Percentiles rank a stretch among this genome's conserved stretches.
These are phyloP conservation scores for Microchirus variegatus DNA, from an alignment of 2,797 vertebrate genomes.

Conservation along the genomic window DNA sequence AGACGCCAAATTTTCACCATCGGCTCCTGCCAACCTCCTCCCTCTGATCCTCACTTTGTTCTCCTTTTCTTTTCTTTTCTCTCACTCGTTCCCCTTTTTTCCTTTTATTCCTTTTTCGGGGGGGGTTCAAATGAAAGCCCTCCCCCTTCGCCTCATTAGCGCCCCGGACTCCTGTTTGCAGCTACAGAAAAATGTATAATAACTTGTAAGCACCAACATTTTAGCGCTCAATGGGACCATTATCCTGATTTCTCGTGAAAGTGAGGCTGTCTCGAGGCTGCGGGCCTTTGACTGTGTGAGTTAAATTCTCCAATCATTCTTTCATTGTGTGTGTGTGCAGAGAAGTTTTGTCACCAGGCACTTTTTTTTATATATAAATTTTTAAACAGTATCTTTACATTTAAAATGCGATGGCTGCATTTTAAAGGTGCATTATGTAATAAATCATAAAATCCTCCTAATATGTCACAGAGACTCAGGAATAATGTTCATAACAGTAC, in stretches of 20 bases:
- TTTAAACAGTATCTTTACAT: slow-evolving; percentile 8
- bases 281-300: slow-evolving; percentile 46
- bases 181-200: slow-evolving; percentile 75
- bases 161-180: slow-evolving; percentile 72
- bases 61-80: slow-evolving; percentile 69
- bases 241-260: slow-evolving; percentile 58
- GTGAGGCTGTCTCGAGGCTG: slow-evolving; percentile 35
- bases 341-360: slow-evolving; percentile 34
- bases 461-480: too few relatives aligned
- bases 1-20: slow-evolving; percentile 83
- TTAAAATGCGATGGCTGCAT: slow-evolving; percentile 2
- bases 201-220: slow-evolving; percentile 76
- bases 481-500: too few relatives aligned
- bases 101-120: slow-evolving; percentile 78
- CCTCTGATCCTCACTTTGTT: slow-evolving; percentile 79
- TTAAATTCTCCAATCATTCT: slow-evolving; percentile 20
- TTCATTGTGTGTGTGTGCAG: slow-evolving; percentile 30
- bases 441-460: too few relatives aligned
- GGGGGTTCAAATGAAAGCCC: slow-evolving; percentile 77
- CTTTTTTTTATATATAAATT: not conserved
- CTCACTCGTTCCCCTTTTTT: slow-evolving; percentile 72
- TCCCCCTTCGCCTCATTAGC: slow-evolving; percentile 76
- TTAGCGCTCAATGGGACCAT: slow-evolving; percentile 64
- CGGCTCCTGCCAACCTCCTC: slow-evolving; percentile 77
- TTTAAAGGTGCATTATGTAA: too few relatives aligned